phyloP scores from a whole-genome alignment of 2,797 vertebrate species.

The Schizopygopsis pylzovi region DNA sequence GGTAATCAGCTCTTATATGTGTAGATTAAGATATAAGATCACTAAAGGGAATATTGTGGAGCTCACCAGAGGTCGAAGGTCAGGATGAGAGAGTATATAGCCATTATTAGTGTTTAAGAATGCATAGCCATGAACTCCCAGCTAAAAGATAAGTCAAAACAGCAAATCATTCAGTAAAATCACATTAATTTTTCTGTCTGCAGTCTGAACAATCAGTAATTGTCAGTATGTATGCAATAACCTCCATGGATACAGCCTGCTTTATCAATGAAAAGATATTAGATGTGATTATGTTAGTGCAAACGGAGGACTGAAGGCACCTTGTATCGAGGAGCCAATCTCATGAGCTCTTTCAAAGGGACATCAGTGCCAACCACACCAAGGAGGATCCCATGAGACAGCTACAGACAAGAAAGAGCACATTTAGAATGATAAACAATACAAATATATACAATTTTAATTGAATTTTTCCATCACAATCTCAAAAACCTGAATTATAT shows the following conservation, averaged over 20 bases:
- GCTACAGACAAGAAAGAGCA: constrained; percentile 67
- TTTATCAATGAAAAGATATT: not conserved
- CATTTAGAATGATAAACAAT: not conserved
- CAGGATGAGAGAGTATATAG: constrained; percentile 96
- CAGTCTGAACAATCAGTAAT: not conserved
- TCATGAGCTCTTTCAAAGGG: constrained; percentile 90
- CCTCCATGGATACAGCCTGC: not conserved
- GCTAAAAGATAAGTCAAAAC: constrained; percentile 69
- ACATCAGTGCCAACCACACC: constrained; percentile 96
- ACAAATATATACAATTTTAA: too few species aligned
- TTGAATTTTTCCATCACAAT: too few species aligned
- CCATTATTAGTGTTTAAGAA: constrained; percentile 96
- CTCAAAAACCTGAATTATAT: too few species aligned
- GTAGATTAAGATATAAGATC: not conserved
- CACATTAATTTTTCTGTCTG: too few species aligned
- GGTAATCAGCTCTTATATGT: not conserved
- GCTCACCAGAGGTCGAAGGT: constrained; percentile 91
- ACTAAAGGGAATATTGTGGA: not conserved
- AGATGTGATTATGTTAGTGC: not conserved
- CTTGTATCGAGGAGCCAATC: constrained; percentile 92
- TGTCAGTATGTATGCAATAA: not conserved
- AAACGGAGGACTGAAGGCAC: constrained; percentile 66
- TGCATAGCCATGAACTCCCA: constrained; percentile 94
- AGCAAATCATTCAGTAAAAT: not conserved
- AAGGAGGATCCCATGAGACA: constrained; percentile 93